Percentiles rank a stretch among this genome's conserved stretches.
phyloP scores from a whole-genome alignment of 2,797 vertebrate species.

The Macrochelys suwanniensis region DNA sequence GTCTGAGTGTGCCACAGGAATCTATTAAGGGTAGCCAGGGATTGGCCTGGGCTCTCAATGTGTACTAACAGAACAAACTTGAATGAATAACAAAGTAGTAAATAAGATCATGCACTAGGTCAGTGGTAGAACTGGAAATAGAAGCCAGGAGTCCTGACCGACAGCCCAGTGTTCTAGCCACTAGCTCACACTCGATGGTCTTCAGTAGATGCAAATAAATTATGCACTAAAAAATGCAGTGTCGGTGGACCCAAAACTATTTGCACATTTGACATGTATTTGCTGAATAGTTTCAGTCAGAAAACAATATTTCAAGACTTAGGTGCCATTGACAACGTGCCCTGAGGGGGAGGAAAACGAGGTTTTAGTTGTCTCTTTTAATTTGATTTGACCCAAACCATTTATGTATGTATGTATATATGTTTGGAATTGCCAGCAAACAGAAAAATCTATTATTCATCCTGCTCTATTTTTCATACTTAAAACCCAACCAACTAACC shows the following conservation, averaged over 20 bases:
- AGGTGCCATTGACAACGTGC: not conserved
- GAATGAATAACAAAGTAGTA: accelerated
- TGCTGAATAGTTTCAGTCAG: not conserved
- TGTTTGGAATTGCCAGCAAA: not conserved
- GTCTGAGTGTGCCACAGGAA: not conserved
- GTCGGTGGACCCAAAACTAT: not conserved
- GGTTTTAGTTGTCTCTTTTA: not conserved
- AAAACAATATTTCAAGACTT: not conserved
- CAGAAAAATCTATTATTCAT: not conserved
- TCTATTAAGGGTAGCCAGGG: accelerated
- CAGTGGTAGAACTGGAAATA: not conserved
- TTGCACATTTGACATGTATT: not conserved
- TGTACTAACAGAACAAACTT: accelerated
- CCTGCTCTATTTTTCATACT: not conserved
- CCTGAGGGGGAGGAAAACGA: not conserved
- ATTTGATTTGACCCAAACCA: not conserved
- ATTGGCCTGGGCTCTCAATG: not conserved
- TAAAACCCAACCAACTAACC: not conserved
- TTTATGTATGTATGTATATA: not conserved
- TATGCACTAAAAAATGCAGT: too few species aligned
- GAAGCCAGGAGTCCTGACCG: not conserved
- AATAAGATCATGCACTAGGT: not conserved
- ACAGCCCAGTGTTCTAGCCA: not conserved
- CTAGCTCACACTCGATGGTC: not conserved
- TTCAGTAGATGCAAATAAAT: not conserved